Percentiles rank a stretch among this genome's conserved stretches.
These are phyloP conservation scores for Sebastes goodei DNA, from an alignment of 2,797 vertebrate genomes.

Conservation along the genomic window DNA sequence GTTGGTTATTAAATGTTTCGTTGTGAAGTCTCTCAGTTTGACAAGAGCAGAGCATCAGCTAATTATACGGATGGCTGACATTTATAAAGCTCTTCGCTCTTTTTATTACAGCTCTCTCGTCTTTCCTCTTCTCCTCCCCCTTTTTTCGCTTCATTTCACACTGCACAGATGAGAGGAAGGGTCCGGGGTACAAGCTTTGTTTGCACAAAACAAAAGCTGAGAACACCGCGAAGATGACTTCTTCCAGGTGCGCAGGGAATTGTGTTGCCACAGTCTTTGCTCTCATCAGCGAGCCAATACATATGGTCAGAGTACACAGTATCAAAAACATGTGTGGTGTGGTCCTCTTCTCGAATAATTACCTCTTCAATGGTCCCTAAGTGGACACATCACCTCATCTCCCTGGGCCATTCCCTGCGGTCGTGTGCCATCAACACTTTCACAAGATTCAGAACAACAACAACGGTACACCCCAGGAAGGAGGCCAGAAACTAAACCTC, in stretches of 20 bases:
- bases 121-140: neutral
- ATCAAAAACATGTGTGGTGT: slow-evolving; percentile 62
- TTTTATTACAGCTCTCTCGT: slow-evolving; percentile 11
- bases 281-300: slow-evolving; percentile 30
- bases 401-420: slow-evolving; percentile 15
- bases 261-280: slow-evolving; percentile 15
- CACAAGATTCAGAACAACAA: slow-evolving; percentile 34
- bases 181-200: slow-evolving; percentile 25
- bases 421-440: slow-evolving; percentile 37
- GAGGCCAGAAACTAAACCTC: slow-evolving; percentile 19
- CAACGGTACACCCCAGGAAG: slow-evolving; percentile 5
- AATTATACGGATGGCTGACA: slow-evolving; percentile 63
- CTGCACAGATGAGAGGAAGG: slow-evolving; percentile 13
- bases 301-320: slow-evolving; percentile 47
- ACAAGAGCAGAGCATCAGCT: slow-evolving; percentile 44
- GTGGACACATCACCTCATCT: slow-evolving; percentile 49
- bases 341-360: slow-evolving; percentile 43
- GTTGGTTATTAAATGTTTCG: slow-evolving; percentile 47
- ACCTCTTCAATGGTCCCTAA: slow-evolving; percentile 30
- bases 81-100: slow-evolving; percentile 32
- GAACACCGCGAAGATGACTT: slow-evolving; percentile 31
- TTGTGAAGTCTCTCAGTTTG: slow-evolving; percentile 31
- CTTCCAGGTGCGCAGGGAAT: slow-evolving; percentile 46
- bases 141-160: slow-evolving; percentile 2
- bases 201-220: slow-evolving; percentile 45